Conservation (phyloP, 2,797 vertebrate genomes). For the Sebastes umbrosus region DNA sequence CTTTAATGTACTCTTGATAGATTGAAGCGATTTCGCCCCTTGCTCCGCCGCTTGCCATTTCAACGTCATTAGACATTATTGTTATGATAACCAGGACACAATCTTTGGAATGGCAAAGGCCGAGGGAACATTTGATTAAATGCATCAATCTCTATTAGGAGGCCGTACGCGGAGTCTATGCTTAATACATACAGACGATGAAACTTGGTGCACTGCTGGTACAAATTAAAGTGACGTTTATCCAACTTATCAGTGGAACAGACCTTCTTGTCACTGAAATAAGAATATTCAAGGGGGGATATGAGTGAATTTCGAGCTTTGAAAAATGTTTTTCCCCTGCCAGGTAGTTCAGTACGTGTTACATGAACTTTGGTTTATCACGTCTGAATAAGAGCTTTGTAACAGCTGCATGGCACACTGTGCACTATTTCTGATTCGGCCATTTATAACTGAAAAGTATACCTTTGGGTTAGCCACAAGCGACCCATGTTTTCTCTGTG, state of each 20-base stretch:
- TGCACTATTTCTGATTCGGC: slow-evolving; percentile 59
- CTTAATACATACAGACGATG: slow-evolving; percentile 46
- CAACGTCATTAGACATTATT: slow-evolving; percentile 65
- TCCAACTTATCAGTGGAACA: slow-evolving; percentile 42
- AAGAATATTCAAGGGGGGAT: slow-evolving; percentile 37
- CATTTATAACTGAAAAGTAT: slow-evolving; percentile 70
- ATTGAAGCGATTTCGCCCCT: slow-evolving; percentile 53
- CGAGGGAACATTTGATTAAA: slow-evolving; percentile 78
- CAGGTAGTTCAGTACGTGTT: slow-evolving; percentile 38
- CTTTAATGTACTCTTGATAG: slow-evolving; percentile 74
- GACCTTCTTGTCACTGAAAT: slow-evolving; percentile 30
- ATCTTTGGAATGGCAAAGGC: slow-evolving; percentile 65
- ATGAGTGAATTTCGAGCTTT: slow-evolving; percentile 36
- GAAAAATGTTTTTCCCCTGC: slow-evolving; percentile 35
- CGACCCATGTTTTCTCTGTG: slow-evolving; percentile 59
- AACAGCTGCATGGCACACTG: slow-evolving; percentile 49
- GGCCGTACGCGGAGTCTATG: slow-evolving; percentile 17
- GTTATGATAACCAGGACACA: slow-evolving; percentile 74
- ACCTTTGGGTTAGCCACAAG: slow-evolving; percentile 69
- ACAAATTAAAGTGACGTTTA: slow-evolving; percentile 63
- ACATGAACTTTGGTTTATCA: slow-evolving; percentile 51
- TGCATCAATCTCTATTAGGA: slow-evolving; percentile 76
- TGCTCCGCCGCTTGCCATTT: slow-evolving; percentile 51
- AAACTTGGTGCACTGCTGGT: slow-evolving; percentile 44
- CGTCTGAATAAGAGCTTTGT: slow-evolving; percentile 66